Conservation (phyloP, 2,888 invertebrate species). For the Sicus ferrugineus region DNA sequence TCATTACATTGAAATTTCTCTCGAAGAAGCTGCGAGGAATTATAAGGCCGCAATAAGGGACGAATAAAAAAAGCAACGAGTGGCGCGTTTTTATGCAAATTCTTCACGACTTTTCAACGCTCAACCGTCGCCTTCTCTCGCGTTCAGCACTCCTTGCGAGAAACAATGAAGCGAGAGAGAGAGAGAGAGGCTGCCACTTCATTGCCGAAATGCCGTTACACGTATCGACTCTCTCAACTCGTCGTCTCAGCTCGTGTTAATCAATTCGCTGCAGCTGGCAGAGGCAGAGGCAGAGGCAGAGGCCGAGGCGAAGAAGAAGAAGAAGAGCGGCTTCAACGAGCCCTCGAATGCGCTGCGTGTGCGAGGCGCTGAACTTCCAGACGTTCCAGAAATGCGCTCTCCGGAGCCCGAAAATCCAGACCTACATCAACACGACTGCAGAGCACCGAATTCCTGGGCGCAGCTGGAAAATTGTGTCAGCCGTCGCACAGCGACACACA, state of each 20-base stretch:
- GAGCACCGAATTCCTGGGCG: conserved; percentile 56
- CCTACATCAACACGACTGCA: conserved; percentile 60
- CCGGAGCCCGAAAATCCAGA: conserved; percentile 57
- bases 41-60: too few species aligned
- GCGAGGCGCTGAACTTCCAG: conserved; percentile 5
- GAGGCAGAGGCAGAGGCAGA: not conserved
- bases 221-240: not conserved
- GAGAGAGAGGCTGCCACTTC: too few species aligned
- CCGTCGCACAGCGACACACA: conserved; percentile 45
- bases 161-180: too few species aligned
- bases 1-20: too few species aligned
- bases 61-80: too few species aligned
- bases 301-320: not conserved
- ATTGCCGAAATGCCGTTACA: not conserved
- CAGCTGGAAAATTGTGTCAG: conserved; percentile 62
- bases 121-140: too few species aligned
- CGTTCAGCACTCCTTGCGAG: too few species aligned
- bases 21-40: too few species aligned
- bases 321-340: not conserved
- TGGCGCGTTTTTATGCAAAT: too few species aligned
- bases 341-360: conserved; percentile 8
- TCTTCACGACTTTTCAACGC: too few species aligned
- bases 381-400: conserved; percentile 16
- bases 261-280: not conserved
- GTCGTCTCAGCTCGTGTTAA: not conserved